Conservation (phyloP, 2,797 vertebrate genomes). For the Cryptoblepharus egeriae region DNA sequence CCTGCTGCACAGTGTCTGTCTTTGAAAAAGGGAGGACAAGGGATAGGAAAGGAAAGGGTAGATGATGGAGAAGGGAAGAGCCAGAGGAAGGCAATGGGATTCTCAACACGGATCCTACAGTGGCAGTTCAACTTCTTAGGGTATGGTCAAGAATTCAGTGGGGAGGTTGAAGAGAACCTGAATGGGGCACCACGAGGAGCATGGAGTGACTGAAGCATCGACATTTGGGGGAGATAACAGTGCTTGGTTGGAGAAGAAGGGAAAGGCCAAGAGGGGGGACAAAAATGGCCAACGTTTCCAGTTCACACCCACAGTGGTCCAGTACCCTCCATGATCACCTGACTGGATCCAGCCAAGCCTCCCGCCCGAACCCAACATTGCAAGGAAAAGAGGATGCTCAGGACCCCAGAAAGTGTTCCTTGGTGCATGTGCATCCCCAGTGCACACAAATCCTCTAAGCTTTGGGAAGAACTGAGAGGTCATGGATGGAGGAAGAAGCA, state of each 20-base stretch:
- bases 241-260: neutral
- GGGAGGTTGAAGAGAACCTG: neutral
- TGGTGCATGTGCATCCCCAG: too few species aligned
- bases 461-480: neutral
- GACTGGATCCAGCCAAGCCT: too few species aligned
- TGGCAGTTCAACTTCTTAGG: neutral
- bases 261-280: neutral
- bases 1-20: neutral
- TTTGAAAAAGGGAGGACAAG: neutral
- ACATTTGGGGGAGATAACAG: too few species aligned
- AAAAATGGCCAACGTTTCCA: neutral
- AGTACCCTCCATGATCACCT: neutral
- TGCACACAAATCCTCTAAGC: neutral
- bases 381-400: neutral
- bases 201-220: neutral
- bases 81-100: too few species aligned
- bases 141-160: neutral
- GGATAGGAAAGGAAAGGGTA: neutral
- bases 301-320: too few species aligned
- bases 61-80: too few species aligned
- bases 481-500: neutral
- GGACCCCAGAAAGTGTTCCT: too few species aligned
- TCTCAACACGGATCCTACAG: neutral
- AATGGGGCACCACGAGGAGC: neutral
- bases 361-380: too few species aligned